Evolutionary conservation across 2,113 vertebrate genomes (phyloP).

Genomic region (Brachyistius frenatus): DNA sequence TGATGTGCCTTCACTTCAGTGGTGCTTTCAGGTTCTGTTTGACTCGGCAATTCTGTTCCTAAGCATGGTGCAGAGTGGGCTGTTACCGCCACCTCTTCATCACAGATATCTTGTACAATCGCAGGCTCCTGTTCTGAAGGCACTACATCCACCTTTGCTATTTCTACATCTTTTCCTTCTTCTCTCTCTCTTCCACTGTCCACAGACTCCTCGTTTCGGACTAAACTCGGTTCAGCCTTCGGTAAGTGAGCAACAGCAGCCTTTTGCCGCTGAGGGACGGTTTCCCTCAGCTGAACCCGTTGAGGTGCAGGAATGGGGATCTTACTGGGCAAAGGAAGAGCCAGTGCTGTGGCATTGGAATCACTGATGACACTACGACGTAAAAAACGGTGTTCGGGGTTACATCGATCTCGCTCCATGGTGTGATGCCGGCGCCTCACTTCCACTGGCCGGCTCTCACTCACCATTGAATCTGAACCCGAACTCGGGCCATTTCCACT

Average conservation of each 20-base stretch:
- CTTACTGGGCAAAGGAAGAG: conserved; percentile 90
- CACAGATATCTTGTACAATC: conserved; percentile 56
- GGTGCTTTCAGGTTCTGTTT: conserved; percentile 68
- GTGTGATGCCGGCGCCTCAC: conserved; percentile 96
- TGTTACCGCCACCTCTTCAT: conserved; percentile 58
- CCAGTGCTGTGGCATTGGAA: conserved; percentile 95
- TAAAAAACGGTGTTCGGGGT: conserved; percentile 94
- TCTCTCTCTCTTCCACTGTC: conserved; percentile 20
- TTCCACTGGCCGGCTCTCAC: conserved; percentile 85
- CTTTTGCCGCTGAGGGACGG: conserved; percentile 46
- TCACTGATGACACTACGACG: conserved; percentile 98
- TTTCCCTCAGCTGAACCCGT: conserved; percentile 68
- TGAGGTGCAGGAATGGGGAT: conserved; percentile 81
- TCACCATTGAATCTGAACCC: conserved; percentile 93
- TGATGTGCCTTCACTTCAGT: conserved; percentile 57
- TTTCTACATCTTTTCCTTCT: conserved; percentile 48
- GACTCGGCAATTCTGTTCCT: conserved; percentile 57
- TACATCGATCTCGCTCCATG: conserved; percentile 94
- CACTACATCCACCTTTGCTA: conserved; percentile 58
- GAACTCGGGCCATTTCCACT: conserved; percentile 92
- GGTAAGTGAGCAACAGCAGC: conserved; percentile 18
- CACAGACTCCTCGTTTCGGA: conserved; percentile 46
- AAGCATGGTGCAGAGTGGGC: conserved; percentile 48
- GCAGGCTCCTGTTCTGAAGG: conserved; percentile 59
- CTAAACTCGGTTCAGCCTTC: conserved; percentile 37